Base-by-base conservation (phyloP, 2,888 invertebrate species). In the Eledone cirrhosa region DNA sequence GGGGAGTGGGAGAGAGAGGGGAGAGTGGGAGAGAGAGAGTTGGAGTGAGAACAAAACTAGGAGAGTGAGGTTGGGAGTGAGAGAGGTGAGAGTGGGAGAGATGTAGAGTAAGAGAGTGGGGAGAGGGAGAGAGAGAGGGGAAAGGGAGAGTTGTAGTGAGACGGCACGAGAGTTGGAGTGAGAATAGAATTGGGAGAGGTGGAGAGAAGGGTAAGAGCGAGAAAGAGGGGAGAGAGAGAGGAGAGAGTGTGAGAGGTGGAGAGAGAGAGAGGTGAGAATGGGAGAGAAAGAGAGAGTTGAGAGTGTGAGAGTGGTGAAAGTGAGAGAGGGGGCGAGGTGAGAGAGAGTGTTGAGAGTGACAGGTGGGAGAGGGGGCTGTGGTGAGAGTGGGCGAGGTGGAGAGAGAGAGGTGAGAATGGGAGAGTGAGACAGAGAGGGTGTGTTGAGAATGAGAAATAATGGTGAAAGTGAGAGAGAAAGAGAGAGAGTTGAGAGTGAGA, bases 161-260 rank as follows among this genome's bases (percentile, higher is more conserved):
- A n/a, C n/a, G n/a, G n/a, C n/a, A n/a, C n/a, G n/a, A n/a, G n/a
- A n/a, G n/a, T n/a, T n/a, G n/a, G n/a, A n/a, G n/a, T n/a, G n/a
- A n/a, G n/a, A n/a, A n/a, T n/a, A n/a, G n/a, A n/a, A n/a, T n/a
- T n/a, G n/a, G n/a, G n/a, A n/a, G n/a, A n/a, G n/a, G n/a, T n/a
- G n/a, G n/a, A n/a, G n/a, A n/a, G n/a, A n/a, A n/a, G n/a, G n/a
- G n/a, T n/a, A n/a, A n/a, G 41, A 19, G 47, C 41, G 3, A 19
- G 33, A 41, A 75, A 41, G 33, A 16, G 31, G 41, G 33, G 75
- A 33, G n/a, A n/a, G n/a, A n/a, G 75, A 33, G 31, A 75, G 75
- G 31, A 16, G 31, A 31, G 75, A 75, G 13, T 31, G 13, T 2
- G 29, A 22, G 33, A 11, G 33, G 29, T 48, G 29, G 33, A 47